phyloP scores from a whole-genome alignment of 1,140 invertebrate genomes.

The Oedothorax gibbosus region DNA sequence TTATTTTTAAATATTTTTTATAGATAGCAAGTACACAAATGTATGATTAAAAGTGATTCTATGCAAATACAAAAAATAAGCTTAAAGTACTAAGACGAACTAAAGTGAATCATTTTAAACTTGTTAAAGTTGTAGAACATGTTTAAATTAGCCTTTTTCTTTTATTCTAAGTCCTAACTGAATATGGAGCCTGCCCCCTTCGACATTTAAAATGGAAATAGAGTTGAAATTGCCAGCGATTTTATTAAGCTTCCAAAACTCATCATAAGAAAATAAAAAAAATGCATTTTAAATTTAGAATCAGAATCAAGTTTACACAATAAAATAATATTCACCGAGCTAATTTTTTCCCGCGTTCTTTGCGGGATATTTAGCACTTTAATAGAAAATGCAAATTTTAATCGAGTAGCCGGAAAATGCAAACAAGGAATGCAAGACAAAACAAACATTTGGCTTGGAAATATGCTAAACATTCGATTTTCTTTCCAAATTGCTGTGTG shows the following conservation, averaged over 20 bases:
- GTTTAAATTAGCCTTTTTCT: background rate
- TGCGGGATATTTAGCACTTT: conserved; percentile 55
- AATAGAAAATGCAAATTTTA: conserved; percentile 61
- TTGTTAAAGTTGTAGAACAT: background rate
- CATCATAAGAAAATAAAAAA: background rate
- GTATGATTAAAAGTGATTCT: too few relatives aligned
- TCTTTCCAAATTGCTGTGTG: conserved; percentile 23
- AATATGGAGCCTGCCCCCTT: background rate
- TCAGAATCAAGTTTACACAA: conserved; percentile 57
- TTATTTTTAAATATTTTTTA: too few relatives aligned
- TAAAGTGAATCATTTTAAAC: too few relatives aligned
- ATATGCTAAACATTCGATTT: conserved; percentile 51
- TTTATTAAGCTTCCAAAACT: conserved; percentile 25
- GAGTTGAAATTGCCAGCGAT: conserved; percentile 46
- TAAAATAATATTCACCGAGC: conserved; percentile 51
- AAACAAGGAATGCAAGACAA: conserved; percentile 20
- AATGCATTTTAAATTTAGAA: conserved; percentile 44
- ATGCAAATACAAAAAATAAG: too few relatives aligned
- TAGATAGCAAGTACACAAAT: too few relatives aligned
- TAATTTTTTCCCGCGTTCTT: conserved; percentile 22
- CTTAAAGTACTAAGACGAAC: too few relatives aligned
- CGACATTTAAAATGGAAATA: conserved; percentile 56
- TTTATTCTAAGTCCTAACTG: too few relatives aligned
- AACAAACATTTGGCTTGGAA: conserved; percentile 38
- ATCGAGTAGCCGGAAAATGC: conserved; percentile 35